phyloP scores from a whole-genome alignment of 2,797 vertebrate species.

The Galaxias olidus region DNA sequence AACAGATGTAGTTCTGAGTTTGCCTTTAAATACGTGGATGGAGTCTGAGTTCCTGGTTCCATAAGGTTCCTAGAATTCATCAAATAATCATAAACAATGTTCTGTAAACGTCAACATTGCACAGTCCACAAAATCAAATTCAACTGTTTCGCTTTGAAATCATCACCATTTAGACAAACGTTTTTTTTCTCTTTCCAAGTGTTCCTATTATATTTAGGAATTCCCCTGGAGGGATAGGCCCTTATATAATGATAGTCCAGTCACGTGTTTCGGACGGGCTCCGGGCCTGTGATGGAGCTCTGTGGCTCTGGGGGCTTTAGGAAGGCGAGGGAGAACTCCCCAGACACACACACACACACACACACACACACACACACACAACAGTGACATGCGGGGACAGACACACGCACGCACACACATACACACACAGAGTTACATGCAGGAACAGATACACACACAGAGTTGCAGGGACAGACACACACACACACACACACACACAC shows the following conservation, averaged over 20 bases:
- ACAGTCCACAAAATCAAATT: too few species aligned
- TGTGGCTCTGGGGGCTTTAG: neutral
- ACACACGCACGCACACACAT: neutral
- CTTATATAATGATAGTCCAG: neutral
- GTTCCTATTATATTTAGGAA: neutral
- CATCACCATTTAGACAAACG: too few species aligned
- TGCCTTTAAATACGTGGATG: too few species aligned
- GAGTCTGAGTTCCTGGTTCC: too few species aligned
- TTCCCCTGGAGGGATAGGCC: neutral
- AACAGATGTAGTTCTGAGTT: too few species aligned
- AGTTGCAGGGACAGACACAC: neutral
- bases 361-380: neutral
- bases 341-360: neutral
- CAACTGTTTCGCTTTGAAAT: too few species aligned
- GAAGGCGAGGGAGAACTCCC: neutral
- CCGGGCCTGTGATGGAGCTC: slow-evolving; percentile 7
- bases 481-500: neutral
- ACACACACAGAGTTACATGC: neutral
- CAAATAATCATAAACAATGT: too few species aligned
- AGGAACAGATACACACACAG: neutral
- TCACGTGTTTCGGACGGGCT: slow-evolving; percentile 1
- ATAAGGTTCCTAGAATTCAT: too few species aligned
- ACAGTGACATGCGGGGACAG: too few species aligned
- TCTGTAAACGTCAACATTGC: too few species aligned
- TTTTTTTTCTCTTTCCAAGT: neutral